Base-by-base conservation (phyloP, 2,113 vertebrate genomes). In the Gulo gulo region DNA sequence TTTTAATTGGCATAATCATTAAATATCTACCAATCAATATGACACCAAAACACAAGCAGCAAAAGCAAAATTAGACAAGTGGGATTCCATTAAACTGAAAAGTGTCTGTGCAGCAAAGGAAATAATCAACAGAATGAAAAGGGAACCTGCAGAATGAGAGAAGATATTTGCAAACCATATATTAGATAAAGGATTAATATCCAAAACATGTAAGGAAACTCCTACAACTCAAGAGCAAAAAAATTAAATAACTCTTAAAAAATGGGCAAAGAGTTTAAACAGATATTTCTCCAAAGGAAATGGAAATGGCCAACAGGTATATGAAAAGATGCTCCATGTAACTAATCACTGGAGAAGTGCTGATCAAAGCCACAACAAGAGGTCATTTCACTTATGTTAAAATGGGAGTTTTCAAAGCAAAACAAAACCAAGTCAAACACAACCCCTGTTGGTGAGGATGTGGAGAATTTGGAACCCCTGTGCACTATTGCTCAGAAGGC, bases 121-220 rank as follows among this genome's bases (percentile, higher is more conserved):
- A 26, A 10, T 31, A 10, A 2, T 2, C 65, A 18, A 2, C 76
- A 71, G 73, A 14, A 39, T 4, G 0, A 16, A 26, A 34, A 3
- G 42, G 42, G 24, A 26, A 10, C 10, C 10, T 7, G 1, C 16
- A 57, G 42, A 45, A 9, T 47, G 55, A 65, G 61, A 63, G 26
- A 42, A 21, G 2, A 50, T 55, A 15, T 15, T 15, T 12, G n/a
- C 79, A 52, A 74, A 42, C 4, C 15, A 31, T 1, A 9, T 0
- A 42, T 52, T 8, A 20, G 24, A 34, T 61, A 14, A 39, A 24
- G 63, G 55, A 29, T 55, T 63, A 13, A 42, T 21, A 42, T 13
- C 36, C 67, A 45, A 74, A 61, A 20, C 14, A 73, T 0, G 14
- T 10, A 42, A 82, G 42, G 42, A 52, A 78, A 52, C 20, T 36